Evolutionary conservation across 2,797 vertebrate species (phyloP).

Genomic region (Nannoperca australis): DNA sequence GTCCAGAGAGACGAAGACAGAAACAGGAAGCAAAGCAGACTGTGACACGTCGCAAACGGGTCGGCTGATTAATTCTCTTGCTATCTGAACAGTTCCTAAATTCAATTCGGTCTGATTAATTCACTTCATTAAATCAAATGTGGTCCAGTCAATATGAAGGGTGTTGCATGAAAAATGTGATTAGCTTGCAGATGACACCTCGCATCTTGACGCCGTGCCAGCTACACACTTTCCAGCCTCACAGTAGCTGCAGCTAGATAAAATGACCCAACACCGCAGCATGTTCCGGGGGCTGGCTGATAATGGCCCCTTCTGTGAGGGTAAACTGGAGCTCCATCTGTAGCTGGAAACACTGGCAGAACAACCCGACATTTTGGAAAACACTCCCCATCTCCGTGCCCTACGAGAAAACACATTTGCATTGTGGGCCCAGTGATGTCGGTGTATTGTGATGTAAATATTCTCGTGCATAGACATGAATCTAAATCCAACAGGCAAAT

Average conservation of each 20-base stretch:
- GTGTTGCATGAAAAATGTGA: slow-evolving; percentile 65
- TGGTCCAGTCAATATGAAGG: slow-evolving; percentile 59
- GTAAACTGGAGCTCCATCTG: slow-evolving; percentile 47
- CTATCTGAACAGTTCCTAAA: slow-evolving; percentile 58
- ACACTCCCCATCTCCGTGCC: neutral
- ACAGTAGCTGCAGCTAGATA: slow-evolving; percentile 5
- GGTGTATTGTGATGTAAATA: slow-evolving; percentile 72
- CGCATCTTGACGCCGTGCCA: slow-evolving; percentile 45
- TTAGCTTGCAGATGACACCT: slow-evolving; percentile 66
- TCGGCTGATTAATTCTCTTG: slow-evolving; percentile 49
- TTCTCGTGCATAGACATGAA: slow-evolving; percentile 16
- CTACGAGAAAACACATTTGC: slow-evolving; percentile 40
- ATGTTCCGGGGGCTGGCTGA: slow-evolving; percentile 39
- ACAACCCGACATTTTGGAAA: slow-evolving; percentile 13
- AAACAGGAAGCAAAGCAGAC: slow-evolving; percentile 44
- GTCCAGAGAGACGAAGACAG: slow-evolving; percentile 21
- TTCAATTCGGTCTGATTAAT: slow-evolving; percentile 69
- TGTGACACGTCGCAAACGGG: slow-evolving; percentile 38
- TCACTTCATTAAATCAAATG: slow-evolving; percentile 76
- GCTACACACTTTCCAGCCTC: slow-evolving; percentile 22
- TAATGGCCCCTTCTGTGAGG: slow-evolving; percentile 45
- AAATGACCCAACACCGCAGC: slow-evolving; percentile 30
- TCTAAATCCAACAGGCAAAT: slow-evolving; percentile 59
- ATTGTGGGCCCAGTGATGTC: slow-evolving; percentile 23
- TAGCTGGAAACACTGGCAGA: slow-evolving; percentile 37